Percentiles rank a stretch among this genome's conserved stretches.
Evolutionary conservation across 2,888 invertebrate genomes (phyloP).

Genomic region (Geotrupes spiniger): DNA sequence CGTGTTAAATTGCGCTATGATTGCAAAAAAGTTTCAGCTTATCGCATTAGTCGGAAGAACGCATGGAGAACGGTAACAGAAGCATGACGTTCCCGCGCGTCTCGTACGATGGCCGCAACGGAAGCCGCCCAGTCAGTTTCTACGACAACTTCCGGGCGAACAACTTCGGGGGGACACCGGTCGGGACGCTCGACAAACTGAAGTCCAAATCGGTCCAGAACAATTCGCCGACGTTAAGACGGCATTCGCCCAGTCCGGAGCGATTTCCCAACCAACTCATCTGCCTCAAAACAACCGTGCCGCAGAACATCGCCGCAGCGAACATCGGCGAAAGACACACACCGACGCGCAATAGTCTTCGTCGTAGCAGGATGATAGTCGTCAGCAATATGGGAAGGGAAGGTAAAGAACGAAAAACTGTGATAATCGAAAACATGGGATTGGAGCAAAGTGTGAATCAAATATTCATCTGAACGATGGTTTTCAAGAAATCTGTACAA

Average conservation of each 20-base stretch:
- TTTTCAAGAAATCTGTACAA: no score
- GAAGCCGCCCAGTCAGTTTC: slow-evolving; percentile 49
- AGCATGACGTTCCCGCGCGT: slow-evolving; percentile 25
- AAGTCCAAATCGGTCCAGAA: slow-evolving; percentile 19
- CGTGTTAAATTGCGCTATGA: no score
- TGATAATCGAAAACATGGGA: no score
- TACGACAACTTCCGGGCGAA: slow-evolving; percentile 47
- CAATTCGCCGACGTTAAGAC: slow-evolving; percentile 10
- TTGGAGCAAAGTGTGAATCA: no score
- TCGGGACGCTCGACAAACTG: slow-evolving; percentile 16
- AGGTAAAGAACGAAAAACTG: no score
- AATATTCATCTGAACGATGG: no score
- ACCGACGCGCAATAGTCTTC: slow-evolving; percentile 65
- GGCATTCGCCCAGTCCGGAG: slow-evolving; percentile 5
- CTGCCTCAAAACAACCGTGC: slow-evolving; percentile 63
- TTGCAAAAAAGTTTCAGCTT: no score
- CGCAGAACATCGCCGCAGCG: slow-evolving; percentile 63
- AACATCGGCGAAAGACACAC: slow-evolving; percentile 65
- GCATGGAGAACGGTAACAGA: slow-evolving; percentile 15
- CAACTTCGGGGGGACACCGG: slow-evolving; percentile 12
- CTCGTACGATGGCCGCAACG: slow-evolving; percentile 36
- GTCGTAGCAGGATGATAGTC: slow-evolving; percentile 70
- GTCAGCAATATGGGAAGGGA: slow-evolving; percentile 59
- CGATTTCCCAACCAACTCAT: slow-evolving; percentile 51
- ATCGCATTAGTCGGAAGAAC: no score